Base-by-base conservation (phyloP, 1,140 invertebrate genomes). In the Pinna nobilis region DNA sequence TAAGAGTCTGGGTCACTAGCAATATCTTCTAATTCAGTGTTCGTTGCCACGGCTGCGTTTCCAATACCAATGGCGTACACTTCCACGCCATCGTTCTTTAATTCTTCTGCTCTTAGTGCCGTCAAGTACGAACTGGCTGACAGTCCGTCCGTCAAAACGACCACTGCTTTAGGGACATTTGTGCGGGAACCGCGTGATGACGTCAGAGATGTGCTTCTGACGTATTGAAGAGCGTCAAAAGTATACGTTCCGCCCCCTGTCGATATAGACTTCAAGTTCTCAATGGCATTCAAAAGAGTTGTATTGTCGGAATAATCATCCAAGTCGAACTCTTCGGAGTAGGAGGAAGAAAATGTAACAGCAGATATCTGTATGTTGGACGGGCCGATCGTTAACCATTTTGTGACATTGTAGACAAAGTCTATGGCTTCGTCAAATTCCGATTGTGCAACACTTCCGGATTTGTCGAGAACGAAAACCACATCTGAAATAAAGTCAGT, bases 51-150 rank as follows among this genome's bases (percentile, higher is more conserved):
- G 1, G 55, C 64, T 1, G 59, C 59, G 28, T 63, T 63, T 9
- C 71, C 71, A 32, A 74, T 74, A 15, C 71, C 71, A 37, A 74
- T 74, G 18, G 55, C 71, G 33, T 74, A 74, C 23, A 74, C 59
- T 18, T 67, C 65, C 30, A 66, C 47, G 4, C 60, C 60, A 18
- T 61, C 44, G 30, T 51, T 61, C 13, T 69, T 50, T 13, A 67
- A 35, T 20, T 59, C 35, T 7, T 20, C 32, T 4, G 64, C 71
- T 33, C 39, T 41, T 44, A 28, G n/a, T 4, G 9, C 15, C 2
- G 63, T 67, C 33, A 37, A 3, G 2, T 39, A 3, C 18, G 51
- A 33, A 32, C 32, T 59, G 11, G 66, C 57, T 1, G 65, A 69
- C 9, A 60, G 44, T 35, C 72, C 72, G 35, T 74, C 72, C 0